Conservation (phyloP, 2,113 vertebrate genomes). For the Myotis davidii region DNA sequence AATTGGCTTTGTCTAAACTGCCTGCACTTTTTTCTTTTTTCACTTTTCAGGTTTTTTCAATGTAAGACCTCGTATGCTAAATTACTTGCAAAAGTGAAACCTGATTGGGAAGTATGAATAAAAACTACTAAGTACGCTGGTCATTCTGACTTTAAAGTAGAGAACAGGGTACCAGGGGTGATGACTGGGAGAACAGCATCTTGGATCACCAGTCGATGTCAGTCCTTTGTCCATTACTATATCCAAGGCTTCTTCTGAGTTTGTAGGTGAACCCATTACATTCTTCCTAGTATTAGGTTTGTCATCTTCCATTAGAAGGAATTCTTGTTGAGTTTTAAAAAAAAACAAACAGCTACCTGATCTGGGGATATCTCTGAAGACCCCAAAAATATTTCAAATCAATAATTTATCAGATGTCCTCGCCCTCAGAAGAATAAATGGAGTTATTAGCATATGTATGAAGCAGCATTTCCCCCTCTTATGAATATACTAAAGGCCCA, state of each 20-base stretch:
- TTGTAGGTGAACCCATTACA: neutral
- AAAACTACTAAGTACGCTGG: neutral
- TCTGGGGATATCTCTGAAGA: slow-evolving; percentile 12
- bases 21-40: neutral
- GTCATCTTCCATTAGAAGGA: neutral
- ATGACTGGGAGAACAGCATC: neutral
- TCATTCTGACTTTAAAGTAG: neutral
- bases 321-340: neutral
- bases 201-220: neutral
- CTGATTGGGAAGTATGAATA: neutral
- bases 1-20: slow-evolving; percentile 36
- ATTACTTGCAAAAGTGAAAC: neutral
- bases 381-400: slow-evolving; percentile 13
- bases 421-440: neutral
- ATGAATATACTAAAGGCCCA: neutral
- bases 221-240: neutral
- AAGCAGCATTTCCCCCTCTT: neutral
- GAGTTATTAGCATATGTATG: neutral
- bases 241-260: neutral
- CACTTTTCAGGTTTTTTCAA: neutral
- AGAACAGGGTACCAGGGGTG: neutral
- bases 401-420: neutral
- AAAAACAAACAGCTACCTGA: neutral
- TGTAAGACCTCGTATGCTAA: neutral
- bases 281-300: neutral